Base-by-base conservation (phyloP, 2,113 vertebrate genomes). In the Ia io region DNA sequence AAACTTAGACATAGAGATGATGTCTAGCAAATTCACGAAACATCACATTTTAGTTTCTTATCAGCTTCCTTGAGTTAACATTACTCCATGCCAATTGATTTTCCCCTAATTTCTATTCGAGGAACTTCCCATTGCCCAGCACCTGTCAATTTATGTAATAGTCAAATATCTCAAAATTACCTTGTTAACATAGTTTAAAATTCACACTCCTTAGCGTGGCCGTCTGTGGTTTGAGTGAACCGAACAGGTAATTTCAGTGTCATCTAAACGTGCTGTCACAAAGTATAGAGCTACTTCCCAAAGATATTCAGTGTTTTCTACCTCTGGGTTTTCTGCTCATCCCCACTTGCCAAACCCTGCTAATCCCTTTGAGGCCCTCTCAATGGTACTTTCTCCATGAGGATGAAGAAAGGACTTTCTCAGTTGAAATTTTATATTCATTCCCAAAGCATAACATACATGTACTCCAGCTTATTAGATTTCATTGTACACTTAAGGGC, bases 121-220 rank as follows among this genome's bases (percentile, higher is more conserved):
- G 3, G 76, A 49, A 84, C 5, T 70, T 89, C 16, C 89, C 65
- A 86, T 71, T 73, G 71, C 5, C 11, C 16, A 79, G 32, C 0
- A 35, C 3, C 14, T 20, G 1, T 90, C 17, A 65, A 83, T 86
- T 91, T 70, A 92, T 78, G 42, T 44, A 47, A 70, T 22, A 18
- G 28, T 90, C 30, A 91, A 88, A 82, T 83, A 85, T 40, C 32
- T 90, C 40, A 87, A 84, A 93, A 71, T 65, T 42, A 82, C 53
- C 12, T 90, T 16, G 49, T 25, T 73, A 30, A 30, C 13, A 71
- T 37, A n/a, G 4, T 2, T 12, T 84, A 92, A 86, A 61, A 56
- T 40, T 71, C n/a, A 53, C 4, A 77, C 1, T 90, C 32, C 30
- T 71, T 80, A 82, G 22, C 6, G 49, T n/a, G 23, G 25, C 6